phyloP scores from a whole-genome alignment of 2,113 vertebrate species.

The Serinus canaria region DNA sequence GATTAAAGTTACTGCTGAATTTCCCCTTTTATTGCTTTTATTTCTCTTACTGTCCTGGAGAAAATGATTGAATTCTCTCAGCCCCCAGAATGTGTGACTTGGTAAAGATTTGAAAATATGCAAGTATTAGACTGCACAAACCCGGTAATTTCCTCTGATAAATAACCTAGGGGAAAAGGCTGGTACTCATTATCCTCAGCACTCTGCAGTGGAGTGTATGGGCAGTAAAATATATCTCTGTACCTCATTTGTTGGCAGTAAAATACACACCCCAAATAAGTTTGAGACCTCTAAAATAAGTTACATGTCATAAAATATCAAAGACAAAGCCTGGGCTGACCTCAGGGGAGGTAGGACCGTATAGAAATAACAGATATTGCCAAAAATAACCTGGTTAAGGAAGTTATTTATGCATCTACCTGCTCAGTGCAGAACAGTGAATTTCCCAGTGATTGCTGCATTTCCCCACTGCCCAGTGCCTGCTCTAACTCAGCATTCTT shows the following conservation, averaged over 20 bases:
- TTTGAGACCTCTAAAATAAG: neutral
- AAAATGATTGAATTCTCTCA: neutral
- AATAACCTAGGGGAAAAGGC: neutral
- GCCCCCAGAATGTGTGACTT: neutral
- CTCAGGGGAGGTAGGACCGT: neutral
- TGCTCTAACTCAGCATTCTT: neutral
- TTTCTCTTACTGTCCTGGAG: neutral
- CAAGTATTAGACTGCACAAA: neutral
- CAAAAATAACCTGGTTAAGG: neutral
- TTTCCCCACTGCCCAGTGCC: neutral
- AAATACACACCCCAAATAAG: neutral
- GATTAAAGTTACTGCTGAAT: neutral
- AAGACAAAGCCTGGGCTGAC: neutral
- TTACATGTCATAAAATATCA: accelerated
- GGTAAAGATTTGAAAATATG: neutral
- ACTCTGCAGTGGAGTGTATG: neutral
- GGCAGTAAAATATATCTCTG: neutral
- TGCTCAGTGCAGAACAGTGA: neutral
- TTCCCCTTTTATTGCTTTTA: neutral
- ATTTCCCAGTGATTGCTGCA: neutral
- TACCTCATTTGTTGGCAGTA: neutral
- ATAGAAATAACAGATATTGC: neutral
- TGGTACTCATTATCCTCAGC: neutral
- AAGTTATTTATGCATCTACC: neutral
- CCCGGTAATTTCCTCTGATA: neutral